phyloP scores from a whole-genome alignment of 1,140 invertebrate species.

The Carposina sasakii region DNA sequence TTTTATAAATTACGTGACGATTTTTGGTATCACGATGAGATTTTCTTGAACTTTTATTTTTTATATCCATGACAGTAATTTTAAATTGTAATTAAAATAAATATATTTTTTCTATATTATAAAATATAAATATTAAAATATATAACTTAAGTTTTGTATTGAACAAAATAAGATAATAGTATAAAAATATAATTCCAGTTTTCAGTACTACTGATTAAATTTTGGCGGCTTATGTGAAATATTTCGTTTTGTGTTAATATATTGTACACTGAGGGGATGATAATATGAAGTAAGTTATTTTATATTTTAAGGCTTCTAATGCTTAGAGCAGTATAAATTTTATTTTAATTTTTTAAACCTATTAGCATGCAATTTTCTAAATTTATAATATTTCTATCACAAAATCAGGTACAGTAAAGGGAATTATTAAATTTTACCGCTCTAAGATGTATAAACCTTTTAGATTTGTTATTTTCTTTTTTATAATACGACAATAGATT shows the following conservation, averaged over 20 bases:
- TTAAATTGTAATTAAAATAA: no score
- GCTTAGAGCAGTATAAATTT: constrained; percentile 56
- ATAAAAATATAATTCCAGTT: neutral
- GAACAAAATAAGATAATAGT: neutral
- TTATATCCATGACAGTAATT: no score
- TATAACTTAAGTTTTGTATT: neutral
- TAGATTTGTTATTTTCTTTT: constrained; percentile 20
- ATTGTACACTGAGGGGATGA: constrained; percentile 66
- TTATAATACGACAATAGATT: no score
- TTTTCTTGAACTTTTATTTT: no score
- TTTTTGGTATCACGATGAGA: no score
- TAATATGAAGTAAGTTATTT: constrained; percentile 53
- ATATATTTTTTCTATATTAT: neutral
- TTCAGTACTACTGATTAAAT: constrained; percentile 6
- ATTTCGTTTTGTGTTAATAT: constrained; percentile 22
- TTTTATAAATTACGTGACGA: no score
- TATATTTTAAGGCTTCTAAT: constrained; percentile 44
- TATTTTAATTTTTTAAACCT: constrained; percentile 11
- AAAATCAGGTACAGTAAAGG: constrained; percentile 69
- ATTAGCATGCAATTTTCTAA: constrained; percentile 32
- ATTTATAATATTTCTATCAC: constrained; percentile 15
- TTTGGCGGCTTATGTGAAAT: neutral
- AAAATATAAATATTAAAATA: neutral
- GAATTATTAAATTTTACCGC: constrained; percentile 56
- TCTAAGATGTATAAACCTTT: constrained; percentile 41